phyloP scores from a whole-genome alignment of 2,113 vertebrate genomes.

The Gavia stellata region DNA sequence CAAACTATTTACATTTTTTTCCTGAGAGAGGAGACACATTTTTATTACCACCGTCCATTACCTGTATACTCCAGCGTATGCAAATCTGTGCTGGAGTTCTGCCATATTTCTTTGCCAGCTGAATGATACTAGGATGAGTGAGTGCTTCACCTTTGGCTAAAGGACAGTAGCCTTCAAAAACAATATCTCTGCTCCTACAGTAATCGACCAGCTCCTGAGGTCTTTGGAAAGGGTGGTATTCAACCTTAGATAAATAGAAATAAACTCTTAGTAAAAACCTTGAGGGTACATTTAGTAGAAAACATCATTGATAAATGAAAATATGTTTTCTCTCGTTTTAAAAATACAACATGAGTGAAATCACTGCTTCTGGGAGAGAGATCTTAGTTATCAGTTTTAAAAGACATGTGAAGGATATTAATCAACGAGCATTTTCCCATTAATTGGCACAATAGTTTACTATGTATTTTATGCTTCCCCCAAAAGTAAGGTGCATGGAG shows the following conservation, averaged over 20 bases:
- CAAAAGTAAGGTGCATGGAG: neutral
- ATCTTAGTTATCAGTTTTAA: neutral
- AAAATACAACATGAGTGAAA: neutral
- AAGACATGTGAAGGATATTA: neutral
- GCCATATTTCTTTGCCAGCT: constrained; percentile 70
- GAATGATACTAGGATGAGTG: constrained; percentile 61
- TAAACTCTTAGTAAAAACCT: neutral
- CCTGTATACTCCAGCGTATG: constrained; percentile 74
- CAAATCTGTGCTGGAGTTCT: constrained; percentile 76
- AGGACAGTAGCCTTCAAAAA: constrained; percentile 79
- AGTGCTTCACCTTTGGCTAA: constrained; percentile 75
- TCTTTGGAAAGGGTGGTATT: constrained; percentile 82
- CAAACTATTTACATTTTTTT: neutral
- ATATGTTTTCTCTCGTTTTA: neutral
- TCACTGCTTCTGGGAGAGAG: neutral
- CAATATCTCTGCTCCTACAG: constrained; percentile 69
- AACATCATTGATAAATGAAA: neutral
- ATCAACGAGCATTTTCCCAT: neutral
- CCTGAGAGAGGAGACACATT: neutral
- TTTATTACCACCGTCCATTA: neutral
- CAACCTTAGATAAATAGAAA: constrained; percentile 47
- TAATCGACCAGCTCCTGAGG: constrained; percentile 70
- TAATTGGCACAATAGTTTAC: neutral
- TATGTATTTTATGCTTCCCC: neutral
- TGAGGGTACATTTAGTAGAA: neutral